Evolutionary conservation across 2,797 vertebrate genomes (phyloP), one percentile per base, ranked within the genome.

Genomic region (Arvicola amphibius): DNA sequence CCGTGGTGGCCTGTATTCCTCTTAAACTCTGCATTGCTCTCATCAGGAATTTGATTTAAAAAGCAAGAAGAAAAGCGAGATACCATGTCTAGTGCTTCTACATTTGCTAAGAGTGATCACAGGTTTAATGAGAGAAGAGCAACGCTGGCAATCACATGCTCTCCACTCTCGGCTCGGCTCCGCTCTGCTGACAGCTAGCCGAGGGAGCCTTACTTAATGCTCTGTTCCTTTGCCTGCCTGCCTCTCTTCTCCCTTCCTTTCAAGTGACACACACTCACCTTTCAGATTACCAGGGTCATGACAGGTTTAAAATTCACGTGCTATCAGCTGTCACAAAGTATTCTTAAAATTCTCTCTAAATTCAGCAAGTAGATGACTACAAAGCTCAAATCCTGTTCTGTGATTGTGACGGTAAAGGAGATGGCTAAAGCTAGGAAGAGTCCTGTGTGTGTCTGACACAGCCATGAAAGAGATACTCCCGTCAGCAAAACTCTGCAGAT

Each of bases 301-400:
- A 16, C 2, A 32, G 48, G 6, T 43, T 94, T 87, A 46, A 87
- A 90, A 89, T 51, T 19, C 56, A 32, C n/a, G 53, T 7, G 19
- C 17, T 51, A 92, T 40, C 53, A 80, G 74, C 63, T n/a, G 27
- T 81, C 37, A 92, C 51, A 43, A 88, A 59, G 73, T 63, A 73
- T 16, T 43, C 73, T 83, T 83, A 94, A 65, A 79, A 63, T 90
- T 92, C 80, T 83, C 14, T 46, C 29, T 40, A 86, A 81, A 94
- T 63, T 65, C 6, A 73, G 40, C 34, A 77, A 77, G 65, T 40
- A 51, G 37, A 29, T 4, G 6, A 25, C 63, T 25, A 25, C 34
- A n/a, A 69, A 16, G 67, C 63, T 25, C 9, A 43, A 53, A 89
- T 37, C 25, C 37, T 34, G 8, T 9, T 17, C 80, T 9, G 4